Evolutionary conservation across 2,113 vertebrate species (phyloP).

Genomic region (Pampusana beccarii): DNA sequence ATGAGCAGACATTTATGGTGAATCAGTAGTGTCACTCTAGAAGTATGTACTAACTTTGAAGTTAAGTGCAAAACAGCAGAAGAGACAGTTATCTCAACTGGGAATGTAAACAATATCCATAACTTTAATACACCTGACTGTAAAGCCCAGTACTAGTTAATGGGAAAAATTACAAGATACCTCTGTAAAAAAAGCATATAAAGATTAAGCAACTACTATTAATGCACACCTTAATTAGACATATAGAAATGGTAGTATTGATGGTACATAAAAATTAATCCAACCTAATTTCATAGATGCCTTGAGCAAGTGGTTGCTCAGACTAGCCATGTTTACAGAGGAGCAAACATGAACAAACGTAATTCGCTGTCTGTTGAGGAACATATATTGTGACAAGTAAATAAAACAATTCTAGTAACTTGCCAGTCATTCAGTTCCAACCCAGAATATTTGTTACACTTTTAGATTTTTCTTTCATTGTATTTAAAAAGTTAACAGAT

Average conservation of each 20-base stretch:
- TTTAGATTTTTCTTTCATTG: background rate
- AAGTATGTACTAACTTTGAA: background rate
- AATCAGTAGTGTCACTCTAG: background rate
- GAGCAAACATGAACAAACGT: background rate
- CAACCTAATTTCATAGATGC: background rate
- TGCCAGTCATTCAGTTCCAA: background rate
- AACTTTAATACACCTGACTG: background rate
- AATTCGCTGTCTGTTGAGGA: background rate
- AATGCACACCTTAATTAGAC: background rate
- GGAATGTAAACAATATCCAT: background rate
- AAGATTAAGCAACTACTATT: background rate
- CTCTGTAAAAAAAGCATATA: background rate
- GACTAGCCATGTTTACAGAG: background rate
- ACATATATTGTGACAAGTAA: background rate
- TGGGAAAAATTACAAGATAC: background rate
- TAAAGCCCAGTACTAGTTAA: conserved; percentile 2
- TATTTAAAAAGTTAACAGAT: background rate
- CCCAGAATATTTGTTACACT: background rate
- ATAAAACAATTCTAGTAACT: background rate
- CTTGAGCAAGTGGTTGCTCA: background rate
- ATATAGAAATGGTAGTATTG: background rate
- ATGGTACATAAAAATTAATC: conserved; percentile 13
- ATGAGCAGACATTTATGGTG: background rate
- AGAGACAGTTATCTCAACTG: background rate
- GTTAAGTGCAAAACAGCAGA: background rate